These are phyloP conservation scores for Galagoides demidoff DNA, from an alignment of 2,797 vertebrate genomes.

Conservation along the genomic window DNA sequence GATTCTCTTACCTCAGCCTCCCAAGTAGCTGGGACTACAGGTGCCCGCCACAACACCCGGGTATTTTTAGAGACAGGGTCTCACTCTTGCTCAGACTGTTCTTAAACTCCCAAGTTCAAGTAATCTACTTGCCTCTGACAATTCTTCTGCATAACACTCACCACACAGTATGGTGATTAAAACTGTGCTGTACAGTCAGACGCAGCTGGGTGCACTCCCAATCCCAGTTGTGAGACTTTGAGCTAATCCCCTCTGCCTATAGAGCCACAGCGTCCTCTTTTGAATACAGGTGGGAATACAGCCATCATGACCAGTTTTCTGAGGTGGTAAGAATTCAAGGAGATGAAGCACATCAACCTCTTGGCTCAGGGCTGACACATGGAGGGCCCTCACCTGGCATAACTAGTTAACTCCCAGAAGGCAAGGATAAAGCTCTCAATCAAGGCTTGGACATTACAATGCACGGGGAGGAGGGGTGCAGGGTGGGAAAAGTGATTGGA, in stretches of 20 bases:
- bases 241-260: not conserved
- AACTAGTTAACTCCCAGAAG: not conserved
- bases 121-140: too few species aligned
- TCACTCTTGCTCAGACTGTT: too few species aligned
- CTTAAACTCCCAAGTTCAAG: too few species aligned
- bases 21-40: too few species aligned
- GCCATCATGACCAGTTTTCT: not conserved
- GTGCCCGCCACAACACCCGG: too few species aligned
- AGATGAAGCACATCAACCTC: not conserved
- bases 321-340: too few species aligned
- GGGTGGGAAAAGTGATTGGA: not conserved
- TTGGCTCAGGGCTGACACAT: not conserved
- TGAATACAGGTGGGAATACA: not conserved
- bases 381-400: not conserved
- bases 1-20: too few species aligned
- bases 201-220: not conserved
- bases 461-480: too few species aligned
- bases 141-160: too few species aligned
- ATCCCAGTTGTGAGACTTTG: not conserved
- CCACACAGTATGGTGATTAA: not conserved
- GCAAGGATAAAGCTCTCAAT: not conserved
- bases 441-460: not conserved
- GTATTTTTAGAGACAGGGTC: too few species aligned
- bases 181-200: not conserved
- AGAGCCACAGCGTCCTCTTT: not conserved